phyloP scores from a whole-genome alignment of 2,888 invertebrate species.

The Baccha elongata region DNA sequence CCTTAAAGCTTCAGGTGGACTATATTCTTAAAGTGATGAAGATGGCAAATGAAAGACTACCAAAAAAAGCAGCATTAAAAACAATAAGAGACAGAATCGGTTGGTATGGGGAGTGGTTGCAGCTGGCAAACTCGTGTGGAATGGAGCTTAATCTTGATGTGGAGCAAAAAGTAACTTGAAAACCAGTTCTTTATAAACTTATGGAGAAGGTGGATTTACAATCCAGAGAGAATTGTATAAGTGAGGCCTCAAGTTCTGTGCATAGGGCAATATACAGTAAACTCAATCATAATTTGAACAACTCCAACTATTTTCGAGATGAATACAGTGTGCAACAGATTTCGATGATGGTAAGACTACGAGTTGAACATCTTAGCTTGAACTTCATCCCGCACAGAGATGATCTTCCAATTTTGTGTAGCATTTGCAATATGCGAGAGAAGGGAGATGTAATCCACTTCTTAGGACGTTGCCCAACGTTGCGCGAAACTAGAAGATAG shows the following conservation, averaged over 20 bases:
- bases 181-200: no score
- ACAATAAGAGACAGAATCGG: neutral
- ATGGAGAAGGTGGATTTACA: no score
- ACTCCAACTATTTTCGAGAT: neutral
- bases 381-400: neutral
- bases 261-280: neutral
- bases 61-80: neutral
- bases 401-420: constrained; percentile 1
- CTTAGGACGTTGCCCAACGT: no score
- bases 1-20: neutral
- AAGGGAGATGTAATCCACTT: neutral
- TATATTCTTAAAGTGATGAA: constrained; percentile 11
- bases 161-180: no score
- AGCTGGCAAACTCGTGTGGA: neutral
- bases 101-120: constrained; percentile 5
- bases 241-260: neutral
- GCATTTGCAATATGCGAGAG: neutral
- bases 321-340: constrained; percentile 4
- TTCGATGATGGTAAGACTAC: neutral
- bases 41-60: constrained; percentile 4
- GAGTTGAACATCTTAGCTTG: neutral
- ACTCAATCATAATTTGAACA: neutral
- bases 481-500: neutral
- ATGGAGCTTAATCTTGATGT: no score
- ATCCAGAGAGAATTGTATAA: neutral